Percentiles rank a stretch among this genome's conserved stretches.
These are phyloP conservation scores for Genyomyrus donnyi DNA, from an alignment of 2,113 vertebrate genomes.

Conservation along the genomic window DNA sequence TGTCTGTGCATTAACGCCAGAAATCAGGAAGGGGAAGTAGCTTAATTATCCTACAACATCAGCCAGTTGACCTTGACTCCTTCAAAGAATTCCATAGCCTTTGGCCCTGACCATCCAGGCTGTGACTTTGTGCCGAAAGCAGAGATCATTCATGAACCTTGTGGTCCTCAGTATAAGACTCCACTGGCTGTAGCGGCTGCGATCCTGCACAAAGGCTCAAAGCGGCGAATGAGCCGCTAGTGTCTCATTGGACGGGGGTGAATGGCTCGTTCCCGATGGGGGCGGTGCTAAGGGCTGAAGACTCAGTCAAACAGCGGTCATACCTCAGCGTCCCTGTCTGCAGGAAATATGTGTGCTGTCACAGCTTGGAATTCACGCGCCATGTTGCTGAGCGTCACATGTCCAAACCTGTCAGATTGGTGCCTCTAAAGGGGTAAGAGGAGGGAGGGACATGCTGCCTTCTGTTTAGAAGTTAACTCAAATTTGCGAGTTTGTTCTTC, in stretches of 20 bases:
- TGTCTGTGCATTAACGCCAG: background rate
- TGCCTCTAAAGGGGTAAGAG: background rate
- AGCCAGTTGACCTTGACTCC: background rate
- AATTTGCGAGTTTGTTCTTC: background rate
- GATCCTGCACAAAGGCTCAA: background rate
- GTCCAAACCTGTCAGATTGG: background rate
- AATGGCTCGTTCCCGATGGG: background rate
- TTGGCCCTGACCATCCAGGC: background rate
- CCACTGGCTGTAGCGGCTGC: background rate
- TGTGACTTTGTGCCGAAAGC: background rate
- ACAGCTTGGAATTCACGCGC: background rate
- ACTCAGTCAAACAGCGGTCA: background rate
- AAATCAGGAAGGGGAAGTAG: background rate
- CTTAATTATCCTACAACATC: background rate
- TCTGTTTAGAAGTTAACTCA: background rate
- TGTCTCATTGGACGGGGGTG: background rate
- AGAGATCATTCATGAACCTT: background rate
- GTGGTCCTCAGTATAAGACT: background rate
- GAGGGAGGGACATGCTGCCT: background rate
- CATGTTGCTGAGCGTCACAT: background rate
- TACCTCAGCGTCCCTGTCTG: background rate
- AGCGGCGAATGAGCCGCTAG: background rate
- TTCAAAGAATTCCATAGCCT: background rate
- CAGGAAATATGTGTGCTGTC: background rate
- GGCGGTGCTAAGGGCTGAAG: background rate